Conservation (phyloP, 1,140 invertebrate genomes). For the Drosophila trapezifrons region DNA sequence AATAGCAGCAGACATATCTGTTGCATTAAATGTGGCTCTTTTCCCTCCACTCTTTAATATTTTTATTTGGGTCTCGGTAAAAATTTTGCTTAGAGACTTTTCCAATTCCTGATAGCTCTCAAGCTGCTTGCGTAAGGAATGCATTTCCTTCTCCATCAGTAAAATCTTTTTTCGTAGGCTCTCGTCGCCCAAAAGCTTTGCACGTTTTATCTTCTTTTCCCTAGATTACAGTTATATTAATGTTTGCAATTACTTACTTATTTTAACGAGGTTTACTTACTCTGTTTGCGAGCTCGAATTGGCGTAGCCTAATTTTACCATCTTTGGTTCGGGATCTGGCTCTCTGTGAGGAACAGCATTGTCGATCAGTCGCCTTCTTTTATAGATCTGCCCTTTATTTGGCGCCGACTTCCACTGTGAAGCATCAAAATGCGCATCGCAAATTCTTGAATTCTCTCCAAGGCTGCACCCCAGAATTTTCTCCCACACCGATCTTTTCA, state of each 20-base stretch:
- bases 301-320: constrained; percentile 4
- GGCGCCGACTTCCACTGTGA: constrained; percentile 5
- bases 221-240: not conserved
- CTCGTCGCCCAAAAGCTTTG: not conserved
- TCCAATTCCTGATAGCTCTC: constrained; percentile 11
- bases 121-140: constrained; percentile 9
- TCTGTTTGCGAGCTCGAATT: constrained; percentile 17
- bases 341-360: constrained; percentile 7
- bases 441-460: too few species aligned
- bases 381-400: not conserved
- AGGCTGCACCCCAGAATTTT: too few species aligned
- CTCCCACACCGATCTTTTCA: too few species aligned
- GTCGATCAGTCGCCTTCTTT: constrained; percentile 4
- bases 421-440: constrained; percentile 9
- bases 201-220: not conserved
- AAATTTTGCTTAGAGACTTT: constrained; percentile 6
- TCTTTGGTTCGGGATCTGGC: not conserved
- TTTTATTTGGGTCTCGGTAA: constrained; percentile 25
- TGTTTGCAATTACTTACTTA: not conserved
- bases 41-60: constrained; percentile 29
- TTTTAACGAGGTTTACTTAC: constrained; percentile 8
- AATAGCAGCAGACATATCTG: constrained; percentile 26
- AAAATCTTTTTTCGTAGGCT: constrained; percentile 1
- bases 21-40: constrained; percentile 10
- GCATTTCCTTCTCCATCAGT: constrained; percentile 9